A percentile compares a stretch with the other conserved stretches of the same genome.
Conservation (phyloP, 2,797 vertebrate species). For the Caiman crocodilus region DNA sequence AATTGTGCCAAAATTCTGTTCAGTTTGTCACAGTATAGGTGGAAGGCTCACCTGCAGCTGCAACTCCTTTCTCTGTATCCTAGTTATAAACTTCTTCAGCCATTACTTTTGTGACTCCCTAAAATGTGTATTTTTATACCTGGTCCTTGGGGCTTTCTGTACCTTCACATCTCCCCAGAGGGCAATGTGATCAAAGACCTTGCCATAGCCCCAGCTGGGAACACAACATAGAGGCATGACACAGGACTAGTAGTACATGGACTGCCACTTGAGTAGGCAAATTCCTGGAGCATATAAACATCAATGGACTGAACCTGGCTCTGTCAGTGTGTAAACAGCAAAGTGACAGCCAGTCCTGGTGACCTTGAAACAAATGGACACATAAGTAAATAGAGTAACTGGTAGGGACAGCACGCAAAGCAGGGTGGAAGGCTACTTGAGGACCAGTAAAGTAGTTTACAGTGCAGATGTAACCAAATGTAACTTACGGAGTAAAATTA, state of each 20-base stretch:
- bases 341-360: not conserved
- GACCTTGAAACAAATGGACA: not conserved
- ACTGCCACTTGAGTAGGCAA: not conserved
- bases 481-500: not conserved
- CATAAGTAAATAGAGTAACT: not conserved
- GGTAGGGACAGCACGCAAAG: not conserved
- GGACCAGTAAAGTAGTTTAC: not conserved
- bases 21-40: not conserved
- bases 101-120: not conserved
- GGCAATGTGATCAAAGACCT: not conserved
- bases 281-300: not conserved
- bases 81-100: not conserved
- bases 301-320: not conserved
- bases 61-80: not conserved
- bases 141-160: rapidly evolving
- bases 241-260: not conserved
- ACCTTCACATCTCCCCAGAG: not conserved
- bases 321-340: not conserved
- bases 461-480: not conserved
- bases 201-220: not conserved
- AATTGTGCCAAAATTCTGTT: not conserved
- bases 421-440: not conserved
- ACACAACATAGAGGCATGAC: not conserved
- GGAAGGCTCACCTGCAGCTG: not conserved
- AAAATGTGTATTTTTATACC: not conserved